phyloP scores from a whole-genome alignment of 2,888 invertebrate genomes.

The Troides oblongomaculatus region DNA sequence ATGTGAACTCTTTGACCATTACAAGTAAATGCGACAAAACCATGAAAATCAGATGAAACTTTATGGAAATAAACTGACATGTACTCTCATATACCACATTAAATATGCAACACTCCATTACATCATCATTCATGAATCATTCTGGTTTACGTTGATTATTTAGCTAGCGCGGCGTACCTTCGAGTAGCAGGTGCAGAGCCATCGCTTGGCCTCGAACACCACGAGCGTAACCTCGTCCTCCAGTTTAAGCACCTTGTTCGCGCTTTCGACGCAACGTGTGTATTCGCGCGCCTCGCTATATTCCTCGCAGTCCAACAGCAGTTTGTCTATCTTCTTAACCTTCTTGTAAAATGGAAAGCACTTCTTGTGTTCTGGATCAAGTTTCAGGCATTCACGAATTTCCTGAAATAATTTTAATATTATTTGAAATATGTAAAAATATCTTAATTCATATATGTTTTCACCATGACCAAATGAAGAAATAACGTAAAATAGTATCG shows the following conservation, averaged over 20 bases:
- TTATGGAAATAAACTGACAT: too few species aligned
- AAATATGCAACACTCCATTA: too few species aligned
- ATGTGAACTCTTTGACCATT: too few species aligned
- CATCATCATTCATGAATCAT: neutral
- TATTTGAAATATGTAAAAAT: too few species aligned
- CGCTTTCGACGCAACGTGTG: slow-evolving; percentile 84
- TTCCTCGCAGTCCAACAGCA: slow-evolving; percentile 83
- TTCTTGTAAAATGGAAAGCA: slow-evolving; percentile 98
- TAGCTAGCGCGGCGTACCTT: slow-evolving; percentile 47
- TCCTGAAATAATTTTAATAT: slow-evolving; percentile 69
- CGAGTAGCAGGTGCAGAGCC: slow-evolving; percentile 89
- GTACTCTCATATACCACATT: too few species aligned
- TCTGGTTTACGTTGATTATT: neutral
- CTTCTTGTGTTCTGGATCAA: slow-evolving; percentile 98
- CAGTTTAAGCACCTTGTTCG: slow-evolving; percentile 82
- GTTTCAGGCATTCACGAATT: slow-evolving; percentile 96
- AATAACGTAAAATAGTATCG: too few species aligned
- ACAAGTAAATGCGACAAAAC: too few species aligned
- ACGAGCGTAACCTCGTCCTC: slow-evolving; percentile 87
- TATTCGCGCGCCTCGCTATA: slow-evolving; percentile 82
- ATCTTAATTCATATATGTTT: too few species aligned
- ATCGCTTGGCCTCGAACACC: slow-evolving; percentile 85
- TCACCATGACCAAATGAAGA: too few species aligned
- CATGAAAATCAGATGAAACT: too few species aligned
- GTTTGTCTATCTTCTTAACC: slow-evolving; percentile 94